Evolutionary conservation across 2,113 vertebrate species (phyloP).

Genomic region (Haemorhous mexicanus): DNA sequence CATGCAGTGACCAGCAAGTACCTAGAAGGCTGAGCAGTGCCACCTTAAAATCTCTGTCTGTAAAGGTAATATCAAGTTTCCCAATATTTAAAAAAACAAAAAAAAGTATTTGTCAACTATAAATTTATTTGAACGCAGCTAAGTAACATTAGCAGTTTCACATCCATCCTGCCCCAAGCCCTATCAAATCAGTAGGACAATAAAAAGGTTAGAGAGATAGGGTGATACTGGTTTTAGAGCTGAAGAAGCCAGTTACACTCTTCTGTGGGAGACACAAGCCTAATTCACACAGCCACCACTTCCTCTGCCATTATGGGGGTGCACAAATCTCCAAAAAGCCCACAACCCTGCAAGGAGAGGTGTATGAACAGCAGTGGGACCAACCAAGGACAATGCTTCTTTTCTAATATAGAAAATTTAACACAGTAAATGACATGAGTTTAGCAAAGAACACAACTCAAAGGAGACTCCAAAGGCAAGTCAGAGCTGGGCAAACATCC

Average conservation of each 20-base stretch:
- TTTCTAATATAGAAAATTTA: neutral
- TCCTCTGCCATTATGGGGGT: neutral
- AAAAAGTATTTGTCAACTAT: neutral
- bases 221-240: neutral
- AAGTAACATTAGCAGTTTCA: neutral
- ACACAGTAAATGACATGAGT: neutral
- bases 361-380: too few species aligned
- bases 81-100: neutral
- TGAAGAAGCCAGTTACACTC: neutral
- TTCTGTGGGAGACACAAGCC: neutral
- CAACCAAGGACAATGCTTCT: too few species aligned
- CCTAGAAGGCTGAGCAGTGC: rapidly evolving
- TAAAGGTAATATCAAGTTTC: neutral
- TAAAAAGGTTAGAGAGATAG: neutral
- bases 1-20: neutral
- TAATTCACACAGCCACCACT: rapidly evolving
- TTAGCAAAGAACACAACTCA: neutral
- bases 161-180: too few species aligned
- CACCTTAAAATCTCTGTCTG: neutral
- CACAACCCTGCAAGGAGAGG: neutral
- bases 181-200: neutral
- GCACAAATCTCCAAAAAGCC: neutral
- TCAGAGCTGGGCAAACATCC: neutral
- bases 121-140: neutral
- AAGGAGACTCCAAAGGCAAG: neutral